Evolutionary conservation across 2,797 vertebrate genomes (phyloP).

Genomic region (Urophycis tenuis): DNA sequence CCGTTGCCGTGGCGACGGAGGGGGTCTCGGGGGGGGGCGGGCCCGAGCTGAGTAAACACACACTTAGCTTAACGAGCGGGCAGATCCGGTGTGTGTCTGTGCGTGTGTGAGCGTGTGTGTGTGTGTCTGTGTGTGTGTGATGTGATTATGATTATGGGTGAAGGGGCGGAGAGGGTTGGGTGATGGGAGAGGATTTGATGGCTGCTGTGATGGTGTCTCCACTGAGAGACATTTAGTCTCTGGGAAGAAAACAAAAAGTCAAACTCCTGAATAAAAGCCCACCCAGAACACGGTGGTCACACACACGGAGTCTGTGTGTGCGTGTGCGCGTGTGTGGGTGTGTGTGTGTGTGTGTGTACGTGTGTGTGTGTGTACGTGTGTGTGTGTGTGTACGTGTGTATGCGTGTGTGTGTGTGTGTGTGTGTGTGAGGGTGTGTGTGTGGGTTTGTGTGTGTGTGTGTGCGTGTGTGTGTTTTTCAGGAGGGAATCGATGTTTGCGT

Average conservation of each 20-base stretch:
- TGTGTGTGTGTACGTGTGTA: too few species aligned
- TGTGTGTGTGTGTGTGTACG: too few species aligned
- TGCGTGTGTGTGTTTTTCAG: too few species aligned
- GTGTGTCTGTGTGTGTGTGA: background rate
- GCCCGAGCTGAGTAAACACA: constrained; percentile 35
- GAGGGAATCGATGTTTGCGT: background rate
- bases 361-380: too few species aligned
- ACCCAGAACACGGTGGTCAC: too few species aligned
- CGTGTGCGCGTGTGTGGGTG: too few species aligned
- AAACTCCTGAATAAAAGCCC: too few species aligned
- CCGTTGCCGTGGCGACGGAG: background rate
- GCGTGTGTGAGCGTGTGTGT: constrained; percentile 25
- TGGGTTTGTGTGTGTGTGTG: background rate
- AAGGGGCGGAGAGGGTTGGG: background rate
- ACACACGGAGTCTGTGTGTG: too few species aligned
- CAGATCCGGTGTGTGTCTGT: constrained; percentile 31
- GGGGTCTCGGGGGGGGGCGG: background rate
- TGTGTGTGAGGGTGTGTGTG: too few species aligned
- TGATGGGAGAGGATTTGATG: background rate
- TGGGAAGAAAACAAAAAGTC: too few species aligned
- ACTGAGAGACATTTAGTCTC: too few species aligned
- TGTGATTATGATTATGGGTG: background rate
- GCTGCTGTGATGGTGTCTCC: background rate
- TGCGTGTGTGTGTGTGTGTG: too few species aligned
- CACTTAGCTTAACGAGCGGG: constrained; percentile 34